Evolutionary conservation across 1,140 invertebrate genomes (phyloP).

Genomic region (Drosophila mayri): DNA sequence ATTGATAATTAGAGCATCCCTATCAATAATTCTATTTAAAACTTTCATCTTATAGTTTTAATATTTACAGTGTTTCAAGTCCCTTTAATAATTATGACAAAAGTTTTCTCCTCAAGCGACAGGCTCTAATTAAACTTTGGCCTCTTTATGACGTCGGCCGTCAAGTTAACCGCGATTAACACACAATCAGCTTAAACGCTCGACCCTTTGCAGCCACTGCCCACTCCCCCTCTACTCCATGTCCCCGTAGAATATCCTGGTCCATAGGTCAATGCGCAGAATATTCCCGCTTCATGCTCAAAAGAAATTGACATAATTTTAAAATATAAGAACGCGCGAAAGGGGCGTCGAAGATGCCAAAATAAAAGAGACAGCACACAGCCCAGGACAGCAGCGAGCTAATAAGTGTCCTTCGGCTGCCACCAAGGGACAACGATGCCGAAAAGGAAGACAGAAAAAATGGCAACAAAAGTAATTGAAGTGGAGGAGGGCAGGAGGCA

Average conservation of each 20-base stretch:
- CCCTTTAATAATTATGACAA: constrained; percentile 30
- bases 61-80: constrained; percentile 1
- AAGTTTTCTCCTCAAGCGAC: constrained; percentile 19
- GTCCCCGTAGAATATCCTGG: constrained; percentile 7
- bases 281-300: constrained; percentile 41
- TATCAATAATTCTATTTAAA: neutral
- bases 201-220: constrained; percentile 33
- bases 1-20: neutral
- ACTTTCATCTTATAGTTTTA: neutral
- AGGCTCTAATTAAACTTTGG: constrained; percentile 55
- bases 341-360: constrained; percentile 40
- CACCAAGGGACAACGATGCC: constrained; percentile 29
- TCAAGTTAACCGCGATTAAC: constrained; percentile 63
- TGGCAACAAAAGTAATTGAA: constrained; percentile 64
- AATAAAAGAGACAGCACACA: constrained; percentile 24
- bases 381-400: constrained; percentile 43
- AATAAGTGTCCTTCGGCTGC: constrained; percentile 64
- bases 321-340: constrained; percentile 55
- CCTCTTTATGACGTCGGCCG: constrained; percentile 25
- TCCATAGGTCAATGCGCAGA: constrained; percentile 33
- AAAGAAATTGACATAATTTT: constrained; percentile 76
- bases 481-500: constrained; percentile 1
- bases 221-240: neutral
- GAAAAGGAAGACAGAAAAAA: constrained; percentile 20
- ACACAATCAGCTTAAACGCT: constrained; percentile 69